Evolutionary conservation across 2,113 vertebrate species (phyloP), one percentile per base, ranked within the genome.

Genomic region (Nettapus auritus): DNA sequence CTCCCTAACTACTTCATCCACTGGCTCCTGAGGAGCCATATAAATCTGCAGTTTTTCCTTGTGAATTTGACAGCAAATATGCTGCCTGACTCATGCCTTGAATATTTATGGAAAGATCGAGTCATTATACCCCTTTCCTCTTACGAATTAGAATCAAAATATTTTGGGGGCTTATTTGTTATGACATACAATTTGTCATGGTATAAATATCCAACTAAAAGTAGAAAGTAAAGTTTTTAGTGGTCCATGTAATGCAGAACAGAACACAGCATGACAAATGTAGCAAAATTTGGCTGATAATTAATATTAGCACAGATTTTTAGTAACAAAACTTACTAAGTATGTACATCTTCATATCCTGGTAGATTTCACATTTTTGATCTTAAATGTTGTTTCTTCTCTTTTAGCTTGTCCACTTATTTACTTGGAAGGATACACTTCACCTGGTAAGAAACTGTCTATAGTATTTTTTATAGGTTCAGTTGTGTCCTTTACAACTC

Each of bases 401-500:
- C 60, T 98, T 97, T 44, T 98, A 99, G 99, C 98, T 57, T 99
- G 99, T 88, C 99, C 99, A 53, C 95, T 99, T 93, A 99, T 99
- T 91, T 99, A 98, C 95, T 97, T 99, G 94, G 99, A 99, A 40
- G 99, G 99, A 76, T 99, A 99, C 55, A 99, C 99, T 18, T 99
- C 99, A 66, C 99, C 99, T 78, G 99, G 99, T 99, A 96, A 97
- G 97, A 59, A 80, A 75, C 69, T 75, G 15, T 82, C 78, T 53
- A 20, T 23, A 70, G 38, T 50, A 64, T 69, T 95, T 66, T 80
- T 4, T 40, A 60, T 67, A 74, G 42, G 22, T 70, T 85, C 15
- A 63, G 74, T 83, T 66, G 34, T 62, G 17, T 81, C 38, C 73
- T 90, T 68, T 70, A 34, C 19, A 76, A 11, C 31, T 60, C 68